Conservation (phyloP, 2,797 vertebrate species). For the Rhinoraja longicauda region DNA sequence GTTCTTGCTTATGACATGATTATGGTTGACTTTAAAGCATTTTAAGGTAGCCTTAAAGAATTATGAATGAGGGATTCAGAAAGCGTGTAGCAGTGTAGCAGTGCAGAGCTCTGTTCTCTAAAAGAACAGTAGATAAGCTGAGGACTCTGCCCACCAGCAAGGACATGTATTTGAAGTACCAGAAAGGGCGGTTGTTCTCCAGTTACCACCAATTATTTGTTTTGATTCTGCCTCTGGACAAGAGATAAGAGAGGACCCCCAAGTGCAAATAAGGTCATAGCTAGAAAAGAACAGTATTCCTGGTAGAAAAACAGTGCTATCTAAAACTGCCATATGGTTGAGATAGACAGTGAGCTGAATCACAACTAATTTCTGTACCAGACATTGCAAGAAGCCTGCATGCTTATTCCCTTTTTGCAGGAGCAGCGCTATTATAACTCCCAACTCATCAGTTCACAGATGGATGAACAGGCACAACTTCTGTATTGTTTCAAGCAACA, state of each 20-base stretch:
- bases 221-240: neutral
- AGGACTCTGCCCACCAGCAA: neutral
- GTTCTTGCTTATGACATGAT: neutral
- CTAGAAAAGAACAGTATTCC: neutral
- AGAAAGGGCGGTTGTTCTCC: neutral
- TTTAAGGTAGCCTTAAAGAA: neutral
- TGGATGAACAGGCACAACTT: neutral
- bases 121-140: neutral
- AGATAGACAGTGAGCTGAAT: constrained; percentile 15
- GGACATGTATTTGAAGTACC: neutral
- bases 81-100: neutral
- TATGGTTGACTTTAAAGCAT: neutral
- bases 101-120: neutral
- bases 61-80: constrained; percentile 1
- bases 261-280: constrained; percentile 15
- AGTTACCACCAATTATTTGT: constrained; percentile 30
- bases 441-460: neutral
- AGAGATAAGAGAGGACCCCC: neutral
- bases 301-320: neutral
- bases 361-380: neutral
- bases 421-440: neutral
- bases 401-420: neutral
- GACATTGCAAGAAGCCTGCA: neutral
- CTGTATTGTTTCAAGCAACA: neutral
- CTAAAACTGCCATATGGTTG: neutral